Evolutionary conservation across 2,797 vertebrate species (phyloP), one percentile per base, ranked within the genome.

Genomic region (Mus caroli): DNA sequence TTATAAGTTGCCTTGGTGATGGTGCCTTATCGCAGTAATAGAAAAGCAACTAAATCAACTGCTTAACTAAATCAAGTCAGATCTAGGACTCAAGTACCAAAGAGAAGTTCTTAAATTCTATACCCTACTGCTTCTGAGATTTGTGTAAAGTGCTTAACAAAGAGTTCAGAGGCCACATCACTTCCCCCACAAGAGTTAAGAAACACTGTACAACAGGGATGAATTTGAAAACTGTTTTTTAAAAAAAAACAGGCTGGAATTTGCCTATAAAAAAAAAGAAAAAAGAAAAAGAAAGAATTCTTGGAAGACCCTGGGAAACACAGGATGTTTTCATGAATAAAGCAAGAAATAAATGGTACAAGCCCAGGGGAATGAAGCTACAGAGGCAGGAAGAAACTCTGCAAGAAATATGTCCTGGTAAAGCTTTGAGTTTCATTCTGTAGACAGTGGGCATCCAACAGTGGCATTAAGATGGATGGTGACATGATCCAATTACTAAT

Each of bases 221-320:
- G 10, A 52, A 43, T 86, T 79, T 82, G 40, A 91, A 84, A 71
- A 77, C 76, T 71, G 10, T 13, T 91, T 60, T 93, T 96, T 80
- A 58, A 94, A 95, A 96, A 75, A 94, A 95, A 96, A 75, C 67
- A 26, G 92, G 14, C 37, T 85, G 73, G 46, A 94, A 93, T 88
- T 64, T 84, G 37, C 31, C 79, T 67, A 79, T 82, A 58, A 28
- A 50, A 43, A 75, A 40, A 37, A 22, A 73, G 24, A 40, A 71
- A 69, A 46, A 69, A 69, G n/a, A 82, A 58, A 40, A 43, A 88
- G 34, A 64, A 91, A 13, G 24, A 92, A n/a, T 11, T 62, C 24
- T 75, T 58, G 15, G 58, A 77, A 91, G 17, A 46, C 52, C 50
- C 69, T 34, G 71, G 76, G 79, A 90, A 91, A 78, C 46, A 79